phyloP scores from a whole-genome alignment of 2,888 invertebrate genomes.

The Rhagophthalmus giganteus region DNA sequence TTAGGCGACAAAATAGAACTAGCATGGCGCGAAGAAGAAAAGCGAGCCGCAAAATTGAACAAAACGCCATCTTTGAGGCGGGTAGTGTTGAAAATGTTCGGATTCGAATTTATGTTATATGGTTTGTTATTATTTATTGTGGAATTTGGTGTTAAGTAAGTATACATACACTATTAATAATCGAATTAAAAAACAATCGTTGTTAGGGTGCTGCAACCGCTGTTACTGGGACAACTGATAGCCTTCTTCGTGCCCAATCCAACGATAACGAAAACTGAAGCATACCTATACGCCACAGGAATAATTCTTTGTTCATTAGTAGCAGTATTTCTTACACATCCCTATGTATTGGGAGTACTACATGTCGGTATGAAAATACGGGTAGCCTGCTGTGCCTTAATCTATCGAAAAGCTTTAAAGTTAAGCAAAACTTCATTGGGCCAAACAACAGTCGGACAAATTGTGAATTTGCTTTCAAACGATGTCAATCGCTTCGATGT shows the following conservation, averaged over 20 bases:
- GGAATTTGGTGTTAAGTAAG: conserved; percentile 5
- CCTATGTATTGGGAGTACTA: conserved; percentile 85
- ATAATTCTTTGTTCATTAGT: conserved; percentile 75
- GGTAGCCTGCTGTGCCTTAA: conserved; percentile 79
- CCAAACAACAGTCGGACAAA: conserved; percentile 74
- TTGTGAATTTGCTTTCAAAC: conserved; percentile 67
- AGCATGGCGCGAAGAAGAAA: conserved; percentile 66
- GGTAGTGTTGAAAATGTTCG: conserved; percentile 65
- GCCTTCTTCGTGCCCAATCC: conserved; percentile 61
- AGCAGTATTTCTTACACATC: conserved; percentile 82
- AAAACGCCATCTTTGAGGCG: conserved; percentile 63
- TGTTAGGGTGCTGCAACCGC: conserved; percentile 56
- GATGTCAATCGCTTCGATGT: conserved; percentile 87
- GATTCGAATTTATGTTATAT: conserved; percentile 62
- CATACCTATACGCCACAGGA: conserved; percentile 77
- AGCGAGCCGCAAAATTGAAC: conserved; percentile 48
- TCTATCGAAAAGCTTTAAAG: conserved; percentile 71
- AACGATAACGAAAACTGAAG: conserved; percentile 57
- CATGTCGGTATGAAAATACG: conserved; percentile 86
- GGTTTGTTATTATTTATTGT: conserved; percentile 57
- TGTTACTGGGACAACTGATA: conserved; percentile 52
- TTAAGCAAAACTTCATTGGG: conserved; percentile 71
- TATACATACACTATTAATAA: not conserved
- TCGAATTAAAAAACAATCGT: not conserved
- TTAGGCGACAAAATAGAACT: conserved; percentile 66